phyloP scores from a whole-genome alignment of 2,888 invertebrate species.

The Scelioninae gen. 2 region DNA sequence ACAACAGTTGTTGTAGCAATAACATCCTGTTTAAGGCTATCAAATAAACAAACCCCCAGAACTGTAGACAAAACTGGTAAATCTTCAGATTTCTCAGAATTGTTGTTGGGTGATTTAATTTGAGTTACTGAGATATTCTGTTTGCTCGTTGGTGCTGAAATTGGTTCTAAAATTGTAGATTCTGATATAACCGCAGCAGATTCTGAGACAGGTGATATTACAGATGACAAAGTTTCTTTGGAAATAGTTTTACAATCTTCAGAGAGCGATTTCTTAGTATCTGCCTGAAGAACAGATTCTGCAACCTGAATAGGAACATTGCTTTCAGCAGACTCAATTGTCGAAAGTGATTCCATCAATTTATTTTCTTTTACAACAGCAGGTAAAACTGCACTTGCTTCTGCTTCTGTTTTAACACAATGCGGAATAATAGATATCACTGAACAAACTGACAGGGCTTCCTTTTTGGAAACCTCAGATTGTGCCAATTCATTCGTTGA shows the following conservation, averaged over 20 bases:
- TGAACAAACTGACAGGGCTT: background rate
- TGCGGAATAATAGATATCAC: background rate
- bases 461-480: too few species aligned
- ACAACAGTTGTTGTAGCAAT: background rate
- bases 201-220: slow-evolving; percentile 67
- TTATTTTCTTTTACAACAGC: slow-evolving; percentile 21
- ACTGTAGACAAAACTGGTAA: background rate
- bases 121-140: slow-evolving; percentile 2
- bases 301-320: slow-evolving; percentile 72
- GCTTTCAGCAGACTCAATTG: slow-evolving; percentile 59
- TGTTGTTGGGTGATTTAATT: slow-evolving; percentile 44
- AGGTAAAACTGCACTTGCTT: background rate
- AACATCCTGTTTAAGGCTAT: background rate
- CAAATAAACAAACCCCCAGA: too few species aligned
- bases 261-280: slow-evolving; percentile 70
- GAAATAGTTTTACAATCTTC: slow-evolving; percentile 65
- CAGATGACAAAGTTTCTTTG: slow-evolving; percentile 69
- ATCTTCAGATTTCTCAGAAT: slow-evolving; percentile 34
- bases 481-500: background rate
- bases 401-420: background rate
- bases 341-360: slow-evolving; percentile 1
- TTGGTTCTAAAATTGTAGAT: slow-evolving; percentile 47
- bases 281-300: slow-evolving; percentile 71
- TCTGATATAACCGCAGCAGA: slow-evolving; percentile 65
- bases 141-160: slow-evolving; percentile 6